Evolutionary conservation across 2,888 invertebrate species (phyloP).

Genomic region (Ophion slaviceki): DNA sequence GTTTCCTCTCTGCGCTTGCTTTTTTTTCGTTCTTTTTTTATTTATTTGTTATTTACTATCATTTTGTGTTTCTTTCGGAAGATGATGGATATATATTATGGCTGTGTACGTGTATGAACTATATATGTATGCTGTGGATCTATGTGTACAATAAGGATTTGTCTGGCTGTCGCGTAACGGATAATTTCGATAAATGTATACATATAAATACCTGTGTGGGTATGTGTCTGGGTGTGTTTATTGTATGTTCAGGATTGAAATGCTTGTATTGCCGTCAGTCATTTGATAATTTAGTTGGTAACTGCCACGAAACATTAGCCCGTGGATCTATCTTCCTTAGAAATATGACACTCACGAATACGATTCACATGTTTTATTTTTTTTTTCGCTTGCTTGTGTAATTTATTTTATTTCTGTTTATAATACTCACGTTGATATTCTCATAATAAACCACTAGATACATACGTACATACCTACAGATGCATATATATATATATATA

Average conservation of each 20-base stretch:
- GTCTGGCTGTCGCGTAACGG: slow-evolving; percentile 61
- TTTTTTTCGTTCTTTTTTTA: background rate
- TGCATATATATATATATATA: too few species aligned
- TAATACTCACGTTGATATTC: slow-evolving; percentile 80
- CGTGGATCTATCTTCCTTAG: slow-evolving; percentile 83
- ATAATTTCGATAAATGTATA: slow-evolving; percentile 56
- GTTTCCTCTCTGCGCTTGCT: slow-evolving; percentile 75
- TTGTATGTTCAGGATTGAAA: slow-evolving; percentile 41
- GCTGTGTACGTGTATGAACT: slow-evolving; percentile 37
- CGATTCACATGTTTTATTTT: slow-evolving; percentile 78
- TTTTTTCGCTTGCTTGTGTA: slow-evolving; percentile 66
- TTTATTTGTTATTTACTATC: background rate
- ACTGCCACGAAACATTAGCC: slow-evolving; percentile 83
- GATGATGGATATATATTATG: slow-evolving; percentile 51
- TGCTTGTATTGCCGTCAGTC: slow-evolving; percentile 56
- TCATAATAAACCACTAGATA: slow-evolving; percentile 78
- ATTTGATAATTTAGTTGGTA: slow-evolving; percentile 77
- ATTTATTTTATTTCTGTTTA: slow-evolving; percentile 68
- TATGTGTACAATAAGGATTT: slow-evolving; percentile 60
- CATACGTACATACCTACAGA: slow-evolving; percentile 65
- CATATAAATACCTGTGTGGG: background rate
- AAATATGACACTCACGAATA: slow-evolving; percentile 84
- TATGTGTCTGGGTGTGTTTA: background rate
- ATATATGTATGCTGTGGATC: slow-evolving; percentile 24
- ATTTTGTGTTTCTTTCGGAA: slow-evolving; percentile 60